phyloP scores from a whole-genome alignment of 2,797 vertebrate species.

The Diplodus puntazzo region DNA sequence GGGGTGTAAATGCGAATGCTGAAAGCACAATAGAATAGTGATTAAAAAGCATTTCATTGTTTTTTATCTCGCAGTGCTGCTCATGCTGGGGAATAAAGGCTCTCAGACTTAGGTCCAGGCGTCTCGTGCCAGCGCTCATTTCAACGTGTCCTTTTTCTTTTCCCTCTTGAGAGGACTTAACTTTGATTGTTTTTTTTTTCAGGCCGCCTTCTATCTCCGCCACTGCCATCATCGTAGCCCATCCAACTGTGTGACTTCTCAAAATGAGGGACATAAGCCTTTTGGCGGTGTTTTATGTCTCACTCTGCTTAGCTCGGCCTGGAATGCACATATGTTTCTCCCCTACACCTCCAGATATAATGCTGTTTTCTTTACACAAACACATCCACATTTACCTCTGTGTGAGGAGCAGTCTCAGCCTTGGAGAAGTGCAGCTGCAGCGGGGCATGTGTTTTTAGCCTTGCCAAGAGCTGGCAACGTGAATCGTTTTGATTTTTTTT shows the following conservation, averaged over 20 bases:
- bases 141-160: constrained; percentile 41
- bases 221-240: constrained; percentile 30
- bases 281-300: constrained; percentile 53
- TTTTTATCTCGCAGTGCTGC: constrained; percentile 70
- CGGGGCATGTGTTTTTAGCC: constrained; percentile 11
- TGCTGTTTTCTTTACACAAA: constrained; percentile 2
- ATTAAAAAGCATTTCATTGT: constrained; percentile 79
- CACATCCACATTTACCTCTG: constrained; percentile 22
- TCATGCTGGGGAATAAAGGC: constrained; percentile 58
- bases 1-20: constrained; percentile 78
- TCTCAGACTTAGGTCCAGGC: constrained; percentile 63
- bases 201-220: constrained; percentile 42
- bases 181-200: constrained; percentile 67
- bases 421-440: constrained; percentile 31
- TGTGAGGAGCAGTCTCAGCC: not conserved
- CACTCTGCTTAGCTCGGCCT: constrained; percentile 24
- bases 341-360: not conserved
- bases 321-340: not conserved
- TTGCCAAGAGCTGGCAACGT: constrained; percentile 51
- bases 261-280: constrained; percentile 53
- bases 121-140: constrained; percentile 57
- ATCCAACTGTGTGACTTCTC: constrained; percentile 55
- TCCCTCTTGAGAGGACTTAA: constrained; percentile 52
- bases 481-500: constrained; percentile 30
- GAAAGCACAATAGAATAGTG: constrained; percentile 80